phyloP scores from a whole-genome alignment of 2,888 invertebrate genomes.

The Acleris laterana region DNA sequence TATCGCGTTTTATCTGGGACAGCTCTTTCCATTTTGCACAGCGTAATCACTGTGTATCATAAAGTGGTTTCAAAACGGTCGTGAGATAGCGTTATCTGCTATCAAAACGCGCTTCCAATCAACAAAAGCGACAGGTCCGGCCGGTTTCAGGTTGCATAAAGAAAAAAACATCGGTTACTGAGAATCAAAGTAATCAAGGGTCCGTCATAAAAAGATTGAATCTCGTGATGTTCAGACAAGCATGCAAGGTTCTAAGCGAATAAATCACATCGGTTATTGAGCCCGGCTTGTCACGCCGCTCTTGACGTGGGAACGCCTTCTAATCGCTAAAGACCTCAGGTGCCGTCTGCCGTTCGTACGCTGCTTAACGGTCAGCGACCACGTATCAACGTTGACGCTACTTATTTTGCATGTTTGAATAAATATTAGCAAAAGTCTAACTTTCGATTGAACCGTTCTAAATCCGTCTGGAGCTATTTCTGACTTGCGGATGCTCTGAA shows the following conservation, averaged over 20 bases:
- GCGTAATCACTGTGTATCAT: conserved; percentile 21
- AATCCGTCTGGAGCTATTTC: no score
- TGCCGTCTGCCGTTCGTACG: not conserved
- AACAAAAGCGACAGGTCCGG: conserved; percentile 15
- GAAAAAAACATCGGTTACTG: not conserved
- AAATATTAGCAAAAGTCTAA: not conserved
- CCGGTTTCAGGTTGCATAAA: conserved; percentile 1
- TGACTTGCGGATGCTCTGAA: no score
- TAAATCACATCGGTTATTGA: conserved; percentile 25
- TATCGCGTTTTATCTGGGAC: conserved; percentile 28
- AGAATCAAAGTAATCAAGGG: conserved; percentile 3
- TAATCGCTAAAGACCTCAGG: conserved; percentile 9
- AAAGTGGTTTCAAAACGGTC: conserved; percentile 22
- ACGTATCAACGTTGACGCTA: conserved; percentile 1
- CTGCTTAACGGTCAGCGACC: conserved; percentile 26
- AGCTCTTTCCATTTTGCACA: conserved; percentile 31
- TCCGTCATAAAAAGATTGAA: conserved; percentile 8
- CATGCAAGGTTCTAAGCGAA: conserved; percentile 4
- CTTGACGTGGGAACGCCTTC: conserved; percentile 17
- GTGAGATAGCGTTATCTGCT: conserved; percentile 27
- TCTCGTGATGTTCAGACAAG: conserved; percentile 10
- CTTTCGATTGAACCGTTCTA: not conserved
- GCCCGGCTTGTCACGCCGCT: conserved; percentile 14
- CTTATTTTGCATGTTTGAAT: not conserved
- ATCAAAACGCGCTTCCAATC: conserved; percentile 26